These are phyloP conservation scores for Otocyon megalotis DNA, from an alignment of 2,113 vertebrate genomes.

Conservation along the genomic window DNA sequence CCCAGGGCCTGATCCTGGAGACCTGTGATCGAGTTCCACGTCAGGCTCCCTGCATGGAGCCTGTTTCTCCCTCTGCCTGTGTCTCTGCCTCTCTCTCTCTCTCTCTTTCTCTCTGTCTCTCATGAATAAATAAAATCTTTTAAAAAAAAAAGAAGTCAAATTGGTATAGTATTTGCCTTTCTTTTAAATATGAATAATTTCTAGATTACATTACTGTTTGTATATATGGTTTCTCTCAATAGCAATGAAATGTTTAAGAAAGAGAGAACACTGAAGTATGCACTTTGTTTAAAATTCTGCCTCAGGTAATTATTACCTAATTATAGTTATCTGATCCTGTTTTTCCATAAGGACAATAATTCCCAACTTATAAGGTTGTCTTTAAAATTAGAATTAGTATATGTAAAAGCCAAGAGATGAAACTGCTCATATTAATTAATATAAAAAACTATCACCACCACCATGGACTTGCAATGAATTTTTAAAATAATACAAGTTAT, in stretches of 20 bases:
- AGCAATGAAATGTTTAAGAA: background rate
- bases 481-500: background rate
- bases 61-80: too few species aligned
- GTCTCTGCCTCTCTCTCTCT: too few species aligned
- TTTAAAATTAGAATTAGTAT: background rate
- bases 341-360: background rate
- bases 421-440: background rate
- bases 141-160: background rate
- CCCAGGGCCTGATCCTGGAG: too few species aligned
- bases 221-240: background rate
- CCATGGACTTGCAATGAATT: background rate
- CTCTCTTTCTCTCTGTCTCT: too few species aligned
- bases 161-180: background rate
- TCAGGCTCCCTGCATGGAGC: too few species aligned
- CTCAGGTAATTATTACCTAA: conserved; percentile 14
- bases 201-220: background rate
- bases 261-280: background rate
- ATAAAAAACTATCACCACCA: background rate
- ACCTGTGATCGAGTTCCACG: too few species aligned
- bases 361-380: background rate
- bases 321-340: background rate
- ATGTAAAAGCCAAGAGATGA: background rate
- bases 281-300: conserved; percentile 29
- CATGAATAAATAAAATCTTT: too few species aligned
- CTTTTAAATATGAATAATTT: background rate